phyloP scores from a whole-genome alignment of 2,888 invertebrate species.

The Stegophylla sp. region DNA sequence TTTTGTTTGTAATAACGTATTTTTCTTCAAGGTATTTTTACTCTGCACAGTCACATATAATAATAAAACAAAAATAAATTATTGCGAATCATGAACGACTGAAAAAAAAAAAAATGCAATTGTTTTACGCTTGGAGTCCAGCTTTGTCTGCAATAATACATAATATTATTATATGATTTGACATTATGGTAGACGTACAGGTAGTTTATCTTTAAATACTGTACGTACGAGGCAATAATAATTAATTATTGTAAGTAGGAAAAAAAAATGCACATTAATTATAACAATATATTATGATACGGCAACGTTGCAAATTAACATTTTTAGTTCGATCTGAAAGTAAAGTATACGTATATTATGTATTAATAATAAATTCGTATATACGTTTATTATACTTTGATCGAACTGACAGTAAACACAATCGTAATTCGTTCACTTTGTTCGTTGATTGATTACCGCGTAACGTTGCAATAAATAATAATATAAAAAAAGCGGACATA shows the following conservation, averaged over 20 bases:
- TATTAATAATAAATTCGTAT: neutral
- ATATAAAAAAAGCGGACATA: neutral
- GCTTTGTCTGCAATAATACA: too few species aligned
- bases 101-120: neutral
- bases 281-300: neutral
- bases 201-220: neutral
- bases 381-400: neutral
- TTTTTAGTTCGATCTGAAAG: neutral
- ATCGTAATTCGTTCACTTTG: neutral
- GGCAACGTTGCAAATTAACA: conserved; percentile 2
- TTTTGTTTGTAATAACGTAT: neutral
- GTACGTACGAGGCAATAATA: neutral
- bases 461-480: neutral
- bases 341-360: neutral
- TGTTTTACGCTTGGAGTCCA: too few species aligned
- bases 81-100: neutral
- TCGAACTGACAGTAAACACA: neutral
- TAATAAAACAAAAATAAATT: neutral
- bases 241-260: neutral
- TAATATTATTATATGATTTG: neutral
- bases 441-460: too few species aligned
- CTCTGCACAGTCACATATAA: neutral
- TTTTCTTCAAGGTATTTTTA: neutral
- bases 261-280: neutral
- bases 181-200: neutral